phyloP scores from a whole-genome alignment of 2,797 vertebrate species.

The Threskiornis aethiopicus region DNA sequence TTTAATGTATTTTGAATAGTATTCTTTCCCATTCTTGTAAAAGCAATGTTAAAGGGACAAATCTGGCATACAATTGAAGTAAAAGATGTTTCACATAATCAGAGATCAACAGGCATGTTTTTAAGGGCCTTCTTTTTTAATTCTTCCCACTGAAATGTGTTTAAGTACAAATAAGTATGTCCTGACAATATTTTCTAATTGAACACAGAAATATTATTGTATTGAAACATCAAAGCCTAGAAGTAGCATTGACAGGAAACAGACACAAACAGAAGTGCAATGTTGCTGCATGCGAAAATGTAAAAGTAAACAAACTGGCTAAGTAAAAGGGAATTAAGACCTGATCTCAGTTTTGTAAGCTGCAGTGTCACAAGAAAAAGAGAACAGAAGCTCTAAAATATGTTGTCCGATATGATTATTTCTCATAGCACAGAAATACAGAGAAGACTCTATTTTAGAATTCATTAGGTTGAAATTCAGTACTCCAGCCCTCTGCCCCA shows the following conservation, averaged over 20 bases:
- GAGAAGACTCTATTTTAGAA: neutral
- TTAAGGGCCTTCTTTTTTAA: neutral
- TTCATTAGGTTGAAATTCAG: neutral
- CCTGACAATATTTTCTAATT: conserved; percentile 12
- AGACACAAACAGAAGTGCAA: neutral
- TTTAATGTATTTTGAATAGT: neutral
- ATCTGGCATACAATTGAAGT: neutral
- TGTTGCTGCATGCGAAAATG: neutral
- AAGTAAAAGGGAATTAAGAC: neutral
- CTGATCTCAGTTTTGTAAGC: neutral
- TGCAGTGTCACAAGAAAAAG: neutral
- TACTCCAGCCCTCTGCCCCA: neutral
- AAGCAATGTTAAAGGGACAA: neutral
- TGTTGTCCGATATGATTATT: neutral
- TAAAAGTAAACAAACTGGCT: neutral
- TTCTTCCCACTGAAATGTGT: neutral
- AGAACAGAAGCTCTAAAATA: neutral
- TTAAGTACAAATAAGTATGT: neutral
- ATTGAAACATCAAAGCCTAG: neutral
- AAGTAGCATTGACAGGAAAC: neutral
- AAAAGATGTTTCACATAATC: neutral
- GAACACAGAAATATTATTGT: neutral
- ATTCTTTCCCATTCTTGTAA: neutral
- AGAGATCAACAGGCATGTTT: neutral
- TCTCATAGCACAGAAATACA: neutral